Evolutionary conservation across 2,888 invertebrate genomes (phyloP).

Genomic region (Eutolmus rufibarbis): DNA sequence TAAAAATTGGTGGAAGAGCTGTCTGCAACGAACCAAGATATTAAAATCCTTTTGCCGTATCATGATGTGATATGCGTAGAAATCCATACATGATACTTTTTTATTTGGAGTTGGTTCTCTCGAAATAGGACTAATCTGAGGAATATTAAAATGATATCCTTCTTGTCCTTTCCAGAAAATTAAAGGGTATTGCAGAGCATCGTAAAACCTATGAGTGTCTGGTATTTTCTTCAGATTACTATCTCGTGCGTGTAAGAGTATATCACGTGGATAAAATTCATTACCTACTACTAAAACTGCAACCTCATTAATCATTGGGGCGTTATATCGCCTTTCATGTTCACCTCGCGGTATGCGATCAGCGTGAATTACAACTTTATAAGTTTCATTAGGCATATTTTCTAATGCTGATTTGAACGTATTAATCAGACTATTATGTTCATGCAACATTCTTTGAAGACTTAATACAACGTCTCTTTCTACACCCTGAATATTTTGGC

Average conservation of each 20-base stretch:
- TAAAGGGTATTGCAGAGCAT: conserved; percentile 27
- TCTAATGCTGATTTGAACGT: conserved; percentile 54
- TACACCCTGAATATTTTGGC: no score
- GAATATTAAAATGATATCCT: conserved; percentile 44
- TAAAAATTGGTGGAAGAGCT: conserved; percentile 53
- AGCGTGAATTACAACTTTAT: conserved; percentile 55
- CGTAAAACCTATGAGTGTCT: conserved; percentile 27
- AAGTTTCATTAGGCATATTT: conserved; percentile 53
- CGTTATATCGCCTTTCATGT: conserved; percentile 55
- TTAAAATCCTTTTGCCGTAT: conserved; percentile 42
- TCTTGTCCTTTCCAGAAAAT: conserved; percentile 46
- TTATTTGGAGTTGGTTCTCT: neutral
- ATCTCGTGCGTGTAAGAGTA: conserved; percentile 51
- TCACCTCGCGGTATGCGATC: conserved; percentile 54
- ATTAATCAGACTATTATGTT: conserved; percentile 49
- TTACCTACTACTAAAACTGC: conserved; percentile 53
- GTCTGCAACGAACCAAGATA: conserved; percentile 36
- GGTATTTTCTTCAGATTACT: conserved; percentile 18
- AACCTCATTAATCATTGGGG: conserved; percentile 57
- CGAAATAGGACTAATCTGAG: neutral
- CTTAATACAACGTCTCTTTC: no score
- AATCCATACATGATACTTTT: conserved; percentile 39
- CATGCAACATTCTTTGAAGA: neutral
- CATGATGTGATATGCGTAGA: conserved; percentile 43
- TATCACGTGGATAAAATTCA: conserved; percentile 53